A percentile compares a stretch with the other conserved stretches of the same genome.
These are phyloP conservation scores for Tromatobia lineatoria DNA, from an alignment of 2,888 invertebrate genomes.

Conservation along the genomic window DNA sequence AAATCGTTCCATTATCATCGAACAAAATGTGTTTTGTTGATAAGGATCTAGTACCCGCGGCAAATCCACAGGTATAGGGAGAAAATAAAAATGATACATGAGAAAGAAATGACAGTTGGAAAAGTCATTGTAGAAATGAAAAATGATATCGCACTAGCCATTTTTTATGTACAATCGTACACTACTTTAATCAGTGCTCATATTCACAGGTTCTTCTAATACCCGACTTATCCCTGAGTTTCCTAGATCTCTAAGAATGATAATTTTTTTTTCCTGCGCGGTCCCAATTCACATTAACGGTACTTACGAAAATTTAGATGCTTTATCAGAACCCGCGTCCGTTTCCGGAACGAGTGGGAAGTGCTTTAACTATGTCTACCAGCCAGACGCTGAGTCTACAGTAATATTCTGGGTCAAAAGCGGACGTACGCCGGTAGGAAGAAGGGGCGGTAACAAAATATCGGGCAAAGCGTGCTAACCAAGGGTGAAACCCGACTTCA, in stretches of 20 bases:
- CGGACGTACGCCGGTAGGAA: not conserved
- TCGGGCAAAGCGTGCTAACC: slow-evolving; percentile 19
- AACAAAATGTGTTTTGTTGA: not conserved
- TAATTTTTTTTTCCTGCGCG: slow-evolving; percentile 20
- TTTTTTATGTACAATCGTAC: not conserved
- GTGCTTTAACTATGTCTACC: slow-evolving; percentile 20
- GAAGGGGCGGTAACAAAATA: slow-evolving; percentile 8
- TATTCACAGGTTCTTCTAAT: not conserved
- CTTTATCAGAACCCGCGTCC: slow-evolving; percentile 11
- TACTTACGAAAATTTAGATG: slow-evolving; percentile 10
- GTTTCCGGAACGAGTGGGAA: not conserved
- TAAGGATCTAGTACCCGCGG: too few relatives aligned
- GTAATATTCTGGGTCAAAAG: slow-evolving; percentile 29
- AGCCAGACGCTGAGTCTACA: not conserved
- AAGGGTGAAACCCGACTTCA: slow-evolving; percentile 46
- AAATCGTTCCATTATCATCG: not conserved
- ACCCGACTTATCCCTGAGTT: slow-evolving; percentile 11
- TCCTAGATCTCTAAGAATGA: slow-evolving; percentile 1
- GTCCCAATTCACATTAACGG: slow-evolving; percentile 30
- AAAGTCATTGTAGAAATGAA: too few relatives aligned
- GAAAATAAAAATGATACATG: too few relatives aligned
- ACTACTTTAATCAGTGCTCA: not conserved
- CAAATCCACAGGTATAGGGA: too few relatives aligned
- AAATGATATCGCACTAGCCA: too few relatives aligned
- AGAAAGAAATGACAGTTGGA: too few relatives aligned